These are phyloP conservation scores for Popillia japonica DNA, from an alignment of 1,140 invertebrate genomes.

Conservation along the genomic window DNA sequence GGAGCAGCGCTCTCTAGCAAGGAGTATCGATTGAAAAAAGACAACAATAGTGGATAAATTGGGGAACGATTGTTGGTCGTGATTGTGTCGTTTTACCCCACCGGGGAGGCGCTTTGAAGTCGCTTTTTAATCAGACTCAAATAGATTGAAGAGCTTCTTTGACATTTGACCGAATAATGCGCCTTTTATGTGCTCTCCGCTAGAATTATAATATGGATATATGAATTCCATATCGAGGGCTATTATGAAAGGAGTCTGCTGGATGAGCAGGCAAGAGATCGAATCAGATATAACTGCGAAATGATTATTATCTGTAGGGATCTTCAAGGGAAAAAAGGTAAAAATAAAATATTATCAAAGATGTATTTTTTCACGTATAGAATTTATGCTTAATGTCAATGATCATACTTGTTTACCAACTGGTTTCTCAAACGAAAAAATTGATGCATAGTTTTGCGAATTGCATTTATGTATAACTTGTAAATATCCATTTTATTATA, in stretches of 20 bases:
- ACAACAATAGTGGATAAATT: slow-evolving; percentile 59
- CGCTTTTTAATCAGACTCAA: slow-evolving; percentile 59
- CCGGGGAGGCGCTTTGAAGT: slow-evolving; percentile 54
- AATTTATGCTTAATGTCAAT: no score
- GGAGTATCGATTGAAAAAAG: slow-evolving; percentile 59
- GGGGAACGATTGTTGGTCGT: slow-evolving; percentile 58
- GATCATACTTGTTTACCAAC: no score
- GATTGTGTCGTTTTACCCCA: slow-evolving; percentile 58
- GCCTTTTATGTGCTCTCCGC: slow-evolving; percentile 52
- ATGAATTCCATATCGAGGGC: slow-evolving; percentile 31
- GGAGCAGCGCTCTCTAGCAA: neutral
- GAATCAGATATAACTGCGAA: slow-evolving; percentile 15
- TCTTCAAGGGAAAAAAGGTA: neutral
- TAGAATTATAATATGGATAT: slow-evolving; percentile 32
- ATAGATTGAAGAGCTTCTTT: slow-evolving; percentile 57
- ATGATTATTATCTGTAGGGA: slow-evolving; percentile 8
- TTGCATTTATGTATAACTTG: no score
- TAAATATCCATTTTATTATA: no score
- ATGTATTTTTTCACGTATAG: neutral
- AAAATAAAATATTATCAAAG: neutral
- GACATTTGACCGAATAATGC: slow-evolving; percentile 60
- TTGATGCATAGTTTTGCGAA: no score
- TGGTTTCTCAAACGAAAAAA: no score
- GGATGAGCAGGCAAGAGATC: slow-evolving; percentile 23
- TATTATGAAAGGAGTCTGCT: slow-evolving; percentile 16